Percentiles rank a stretch among this genome's conserved stretches.
These are phyloP conservation scores for Caenorhabditis sinica DNA, from an alignment of 2,888 invertebrate genomes.

Conservation along the genomic window DNA sequence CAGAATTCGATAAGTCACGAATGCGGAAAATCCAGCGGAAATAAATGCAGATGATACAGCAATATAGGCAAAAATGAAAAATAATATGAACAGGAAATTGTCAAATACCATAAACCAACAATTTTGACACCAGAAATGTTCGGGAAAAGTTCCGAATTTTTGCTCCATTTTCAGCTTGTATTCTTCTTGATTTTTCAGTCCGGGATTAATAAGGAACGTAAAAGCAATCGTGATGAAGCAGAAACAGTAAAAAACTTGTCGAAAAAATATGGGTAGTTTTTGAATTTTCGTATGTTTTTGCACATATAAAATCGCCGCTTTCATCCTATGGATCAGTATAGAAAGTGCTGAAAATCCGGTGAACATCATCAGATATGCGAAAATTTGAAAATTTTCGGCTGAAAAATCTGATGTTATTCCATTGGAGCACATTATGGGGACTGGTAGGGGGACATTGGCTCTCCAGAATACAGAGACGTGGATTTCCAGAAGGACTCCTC, in stretches of 20 bases:
- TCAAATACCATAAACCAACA: conserved; percentile 20
- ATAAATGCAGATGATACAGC: not conserved
- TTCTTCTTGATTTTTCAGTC: not conserved
- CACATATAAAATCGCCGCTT: not conserved
- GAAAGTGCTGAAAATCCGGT: conserved; percentile 5
- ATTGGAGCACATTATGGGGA: conserved; percentile 1
- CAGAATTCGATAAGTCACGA: conserved; percentile 7
- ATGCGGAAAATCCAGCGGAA: conserved; percentile 6
- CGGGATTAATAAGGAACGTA: not conserved
- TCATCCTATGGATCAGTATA: conserved; percentile 18
- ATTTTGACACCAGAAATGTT: conserved; percentile 16
- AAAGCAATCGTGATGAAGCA: not conserved
- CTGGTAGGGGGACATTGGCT: not conserved
- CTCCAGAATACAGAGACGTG: conserved; percentile 18
- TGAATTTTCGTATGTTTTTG: not conserved
- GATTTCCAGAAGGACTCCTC: conserved; percentile 11
- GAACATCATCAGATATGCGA: not conserved
- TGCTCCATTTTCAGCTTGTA: conserved; percentile 17
- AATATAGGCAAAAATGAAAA: not conserved
- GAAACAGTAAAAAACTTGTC: not conserved
- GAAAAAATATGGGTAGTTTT: not conserved
- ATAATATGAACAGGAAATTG: not conserved
- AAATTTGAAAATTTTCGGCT: not conserved
- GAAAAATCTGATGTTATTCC: not conserved
- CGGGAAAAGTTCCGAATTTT: conserved; percentile 6